Base-by-base conservation (phyloP, 1,140 invertebrate genomes). In the Piezodorus guildinii region DNA sequence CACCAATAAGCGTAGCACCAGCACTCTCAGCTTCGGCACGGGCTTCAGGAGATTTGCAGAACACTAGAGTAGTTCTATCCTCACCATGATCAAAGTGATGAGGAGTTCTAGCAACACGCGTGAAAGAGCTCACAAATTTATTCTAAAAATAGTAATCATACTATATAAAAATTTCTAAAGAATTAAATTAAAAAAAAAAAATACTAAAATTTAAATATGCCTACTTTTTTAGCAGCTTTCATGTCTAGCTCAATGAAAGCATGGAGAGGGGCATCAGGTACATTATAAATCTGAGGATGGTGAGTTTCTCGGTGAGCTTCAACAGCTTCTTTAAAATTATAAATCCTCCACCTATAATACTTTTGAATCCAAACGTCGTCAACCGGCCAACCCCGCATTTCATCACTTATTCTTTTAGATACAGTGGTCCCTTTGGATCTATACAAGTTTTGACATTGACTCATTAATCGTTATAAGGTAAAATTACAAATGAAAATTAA, bases 221-320 rank as follows among this genome's bases (percentile, higher is more conserved):
- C 34, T 34, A 66, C 65, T 25, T 66, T 67, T 67, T 80, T 81
- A 66, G 77, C 74, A 30, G 77, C 84, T 68, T 78, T 76, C 83
- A 91, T 84, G 71, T 91, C 81, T 1, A 91, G 70, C 73, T 91
- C 87, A 65, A 90, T 75, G 39, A 76, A 76, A 30, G 84, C 81
- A 66, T 77, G 79, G 0, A 92, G 68, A 19, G 79, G 70, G 14
- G 85, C 80, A 74, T 84, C 77, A 2, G 85, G 84, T 49, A 75
- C 71, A 76, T 91, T 85, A 64, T 82, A 85, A 74, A 91, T 83
- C 43, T 83, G 82, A 0, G 87, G 85, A 72, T 90, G 83, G 73
- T 90, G 85, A 0, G 80, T 83, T 75, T 92, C 86, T 58, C 84
- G 78, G 70, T 89, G 84, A 68, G 77, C 80, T 62, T 82, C 71